Percentiles rank a stretch among this genome's conserved stretches.
phyloP scores from a whole-genome alignment of 2,113 vertebrate genomes.

The Sylvilagus bachmani region DNA sequence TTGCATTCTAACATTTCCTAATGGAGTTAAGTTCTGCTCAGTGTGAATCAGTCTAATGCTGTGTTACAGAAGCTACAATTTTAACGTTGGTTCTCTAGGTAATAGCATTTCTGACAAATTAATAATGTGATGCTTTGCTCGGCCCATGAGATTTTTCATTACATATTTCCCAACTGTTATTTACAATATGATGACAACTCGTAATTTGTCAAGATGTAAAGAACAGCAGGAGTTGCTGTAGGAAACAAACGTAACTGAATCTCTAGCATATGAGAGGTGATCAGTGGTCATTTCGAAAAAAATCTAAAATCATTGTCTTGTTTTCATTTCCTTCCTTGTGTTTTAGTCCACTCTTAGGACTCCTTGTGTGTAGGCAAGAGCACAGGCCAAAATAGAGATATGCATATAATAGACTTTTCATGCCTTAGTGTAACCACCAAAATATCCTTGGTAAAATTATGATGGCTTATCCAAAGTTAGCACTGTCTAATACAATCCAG shows the following conservation, averaged over 20 bases:
- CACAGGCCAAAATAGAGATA: not conserved
- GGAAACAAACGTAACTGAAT: not conserved
- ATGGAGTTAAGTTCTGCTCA: not conserved
- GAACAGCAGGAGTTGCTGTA: conserved; percentile 39
- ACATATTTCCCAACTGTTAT: conserved; percentile 73
- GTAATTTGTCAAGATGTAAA: conserved; percentile 72
- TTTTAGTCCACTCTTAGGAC: not conserved
- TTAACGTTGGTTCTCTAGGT: conserved; percentile 61
- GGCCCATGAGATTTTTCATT: conserved; percentile 75
- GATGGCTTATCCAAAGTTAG: not conserved
- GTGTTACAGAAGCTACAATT: conserved; percentile 26
- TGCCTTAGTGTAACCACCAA: not conserved
- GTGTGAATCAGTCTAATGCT: not conserved
- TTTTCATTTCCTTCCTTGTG: not conserved
- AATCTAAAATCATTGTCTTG: not conserved
- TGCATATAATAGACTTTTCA: not conserved
- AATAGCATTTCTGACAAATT: conserved; percentile 77
- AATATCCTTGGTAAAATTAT: not conserved
- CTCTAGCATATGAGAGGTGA: not conserved
- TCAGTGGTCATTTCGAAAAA: not conserved
- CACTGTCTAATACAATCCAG: not conserved
- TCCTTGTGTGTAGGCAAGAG: not conserved
- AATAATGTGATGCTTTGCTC: conserved; percentile 67
- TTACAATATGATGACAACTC: conserved; percentile 68
- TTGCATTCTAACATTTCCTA: not conserved